phyloP scores from a whole-genome alignment of 2,797 vertebrate genomes.

The Molossus alvarezi region DNA sequence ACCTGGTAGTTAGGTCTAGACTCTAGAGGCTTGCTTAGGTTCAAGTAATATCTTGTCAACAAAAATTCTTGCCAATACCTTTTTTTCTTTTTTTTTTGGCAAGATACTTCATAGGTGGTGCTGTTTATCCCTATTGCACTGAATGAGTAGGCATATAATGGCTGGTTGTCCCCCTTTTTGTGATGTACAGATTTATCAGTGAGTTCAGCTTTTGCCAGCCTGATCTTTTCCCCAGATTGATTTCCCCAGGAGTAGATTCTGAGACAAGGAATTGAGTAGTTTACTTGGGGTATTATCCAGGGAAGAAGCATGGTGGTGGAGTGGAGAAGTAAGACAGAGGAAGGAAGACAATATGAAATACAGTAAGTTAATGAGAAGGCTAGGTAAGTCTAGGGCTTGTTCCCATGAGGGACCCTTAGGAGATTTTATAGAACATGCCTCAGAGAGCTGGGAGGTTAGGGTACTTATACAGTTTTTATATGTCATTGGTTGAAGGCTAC shows the following conservation, averaged over 20 bases:
- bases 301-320: not conserved
- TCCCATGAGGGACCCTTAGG: not conserved
- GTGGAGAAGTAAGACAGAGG: not conserved
- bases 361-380: not conserved
- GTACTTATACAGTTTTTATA: not conserved
- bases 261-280: not conserved
- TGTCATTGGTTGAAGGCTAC: not conserved
- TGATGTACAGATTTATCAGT: not conserved
- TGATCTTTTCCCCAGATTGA: not conserved
- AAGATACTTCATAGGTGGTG: not conserved
- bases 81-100: not conserved
- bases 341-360: not conserved
- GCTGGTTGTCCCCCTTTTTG: not conserved
- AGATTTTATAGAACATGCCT: not conserved
- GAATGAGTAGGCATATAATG: not conserved
- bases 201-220: slow-evolving; percentile 1
- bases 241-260: slow-evolving; percentile 23
- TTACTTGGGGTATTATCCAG: not conserved
- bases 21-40: not conserved
- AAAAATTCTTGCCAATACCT: not conserved
- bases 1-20: not conserved
- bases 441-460: not conserved
- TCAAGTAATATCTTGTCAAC: not conserved
- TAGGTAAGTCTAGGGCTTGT: not conserved
- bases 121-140: not conserved